A percentile compares a stretch with the other conserved stretches of the same genome.
These are phyloP conservation scores for Sparidentex hasta DNA, from an alignment of 2,797 vertebrate genomes.

Conservation along the genomic window DNA sequence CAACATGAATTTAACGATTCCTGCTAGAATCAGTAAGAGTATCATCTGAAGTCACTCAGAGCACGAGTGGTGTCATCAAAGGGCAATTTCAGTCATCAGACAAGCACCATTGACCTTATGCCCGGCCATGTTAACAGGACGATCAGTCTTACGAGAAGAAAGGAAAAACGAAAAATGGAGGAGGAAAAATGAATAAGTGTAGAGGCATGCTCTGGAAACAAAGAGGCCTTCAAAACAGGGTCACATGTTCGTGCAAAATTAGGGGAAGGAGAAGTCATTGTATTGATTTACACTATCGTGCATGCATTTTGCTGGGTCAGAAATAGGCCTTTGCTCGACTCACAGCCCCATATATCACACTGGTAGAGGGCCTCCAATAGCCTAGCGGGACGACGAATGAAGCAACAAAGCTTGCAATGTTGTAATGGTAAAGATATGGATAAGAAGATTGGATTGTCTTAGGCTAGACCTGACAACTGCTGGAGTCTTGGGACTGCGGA, in stretches of 20 bases:
- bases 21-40: slow-evolving; percentile 21
- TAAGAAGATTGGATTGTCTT: slow-evolving; percentile 72
- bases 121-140: slow-evolving; percentile 71
- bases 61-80: slow-evolving; percentile 53
- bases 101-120: slow-evolving; percentile 74
- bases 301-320: slow-evolving; percentile 72
- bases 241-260: slow-evolving; percentile 83
- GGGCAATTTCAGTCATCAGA: slow-evolving; percentile 71
- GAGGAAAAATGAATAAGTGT: slow-evolving; percentile 73
- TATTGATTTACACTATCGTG: slow-evolving; percentile 85
- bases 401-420: slow-evolving; percentile 72
- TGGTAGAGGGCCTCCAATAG: slow-evolving; percentile 51
- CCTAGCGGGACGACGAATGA: slow-evolving; percentile 42
- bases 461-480: slow-evolving; percentile 69
- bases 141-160: slow-evolving; percentile 69
- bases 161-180: slow-evolving; percentile 66
- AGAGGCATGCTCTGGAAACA: slow-evolving; percentile 80
- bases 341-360: slow-evolving; percentile 71
- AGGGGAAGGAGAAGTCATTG: slow-evolving; percentile 79
- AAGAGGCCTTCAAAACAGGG: slow-evolving; percentile 85
- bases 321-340: slow-evolving; percentile 69
- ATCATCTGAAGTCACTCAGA: slow-evolving; percentile 50
- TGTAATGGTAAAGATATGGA: slow-evolving; percentile 70
- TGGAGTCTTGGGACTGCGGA: slow-evolving; percentile 60
- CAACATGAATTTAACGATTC: slow-evolving; percentile 11